These are phyloP conservation scores for Machimus rusticus DNA, from an alignment of 2,888 invertebrate genomes.

Conservation along the genomic window DNA sequence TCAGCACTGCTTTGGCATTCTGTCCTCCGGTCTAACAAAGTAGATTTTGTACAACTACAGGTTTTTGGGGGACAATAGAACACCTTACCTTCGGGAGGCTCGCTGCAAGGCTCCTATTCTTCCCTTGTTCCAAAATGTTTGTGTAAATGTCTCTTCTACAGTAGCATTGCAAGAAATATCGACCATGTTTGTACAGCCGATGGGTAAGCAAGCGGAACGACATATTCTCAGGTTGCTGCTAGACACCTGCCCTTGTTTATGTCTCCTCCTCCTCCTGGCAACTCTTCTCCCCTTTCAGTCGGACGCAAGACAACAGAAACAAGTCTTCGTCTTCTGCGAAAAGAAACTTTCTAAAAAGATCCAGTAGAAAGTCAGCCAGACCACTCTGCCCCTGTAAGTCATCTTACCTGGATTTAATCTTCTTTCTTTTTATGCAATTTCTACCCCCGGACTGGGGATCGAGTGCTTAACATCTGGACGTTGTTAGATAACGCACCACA, in stretches of 20 bases:
- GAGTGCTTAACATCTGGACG: neutral
- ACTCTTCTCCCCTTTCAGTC: neutral
- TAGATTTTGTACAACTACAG: neutral
- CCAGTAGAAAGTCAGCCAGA: neutral
- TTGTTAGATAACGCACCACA: neutral
- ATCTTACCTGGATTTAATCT: neutral
- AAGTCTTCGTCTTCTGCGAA: neutral
- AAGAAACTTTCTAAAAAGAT: neutral
- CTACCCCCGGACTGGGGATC: conserved; percentile 5
- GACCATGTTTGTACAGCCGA: conserved; percentile 70
- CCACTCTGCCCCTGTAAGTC: neutral
- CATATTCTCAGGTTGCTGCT: conserved; percentile 58
- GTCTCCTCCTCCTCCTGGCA: neutral
- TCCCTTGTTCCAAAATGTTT: conserved; percentile 64
- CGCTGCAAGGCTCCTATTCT: conserved; percentile 55
- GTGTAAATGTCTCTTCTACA: conserved; percentile 66
- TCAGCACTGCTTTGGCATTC: conserved; percentile 35
- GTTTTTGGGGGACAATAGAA: neutral
- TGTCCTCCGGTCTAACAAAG: neutral
- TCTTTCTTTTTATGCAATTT: neutral
- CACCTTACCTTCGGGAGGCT: conserved; percentile 55
- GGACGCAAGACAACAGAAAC: neutral
- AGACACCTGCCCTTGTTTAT: neutral
- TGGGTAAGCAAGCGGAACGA: conserved; percentile 67
- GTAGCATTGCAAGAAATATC: conserved; percentile 65